Percentiles rank a stretch among this genome's conserved stretches.
phyloP scores from a whole-genome alignment of 2,888 invertebrate species.

The Andricus quercusramuli region DNA sequence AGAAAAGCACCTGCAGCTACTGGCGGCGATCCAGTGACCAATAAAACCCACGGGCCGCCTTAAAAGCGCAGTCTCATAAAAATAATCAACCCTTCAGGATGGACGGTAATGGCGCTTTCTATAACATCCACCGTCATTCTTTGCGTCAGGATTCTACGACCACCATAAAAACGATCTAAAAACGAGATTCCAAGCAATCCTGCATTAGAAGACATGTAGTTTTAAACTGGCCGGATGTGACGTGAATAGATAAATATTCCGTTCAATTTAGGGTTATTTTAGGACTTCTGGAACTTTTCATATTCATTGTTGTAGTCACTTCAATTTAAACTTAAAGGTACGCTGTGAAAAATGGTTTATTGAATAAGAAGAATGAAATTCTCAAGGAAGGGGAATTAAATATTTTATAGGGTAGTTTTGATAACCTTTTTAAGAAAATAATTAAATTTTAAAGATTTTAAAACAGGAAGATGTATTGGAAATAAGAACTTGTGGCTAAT shows the following conservation, averaged over 20 bases:
- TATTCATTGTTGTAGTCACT: too few relatives aligned
- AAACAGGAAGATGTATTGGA: too few relatives aligned
- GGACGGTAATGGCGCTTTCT: conserved; percentile 19
- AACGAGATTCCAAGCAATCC: conserved; percentile 7
- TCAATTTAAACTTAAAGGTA: too few relatives aligned
- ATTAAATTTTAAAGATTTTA: too few relatives aligned
- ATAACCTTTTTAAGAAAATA: too few relatives aligned
- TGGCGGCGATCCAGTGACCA: conserved; percentile 8
- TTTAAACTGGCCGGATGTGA: neutral
- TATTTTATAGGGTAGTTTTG: too few relatives aligned
- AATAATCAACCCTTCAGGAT: conserved; percentile 64
- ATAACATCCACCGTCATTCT: neutral
- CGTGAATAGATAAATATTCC: conserved; percentile 3
- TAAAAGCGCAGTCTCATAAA: conserved; percentile 61
- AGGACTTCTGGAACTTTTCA: neutral
- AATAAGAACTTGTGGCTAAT: too few relatives aligned
- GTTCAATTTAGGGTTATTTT: neutral
- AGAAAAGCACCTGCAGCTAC: conserved; percentile 13
- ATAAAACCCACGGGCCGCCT: conserved; percentile 24
- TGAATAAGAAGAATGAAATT: too few relatives aligned
- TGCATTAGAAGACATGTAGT: conserved; percentile 13
- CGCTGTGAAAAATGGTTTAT: too few relatives aligned
- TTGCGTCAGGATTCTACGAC: neutral
- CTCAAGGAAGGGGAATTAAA: too few relatives aligned
- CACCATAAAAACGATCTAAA: conserved; percentile 21